These are phyloP conservation scores for Conus ventricosus DNA, from an alignment of 1,140 invertebrate species.

Conservation along the genomic window DNA sequence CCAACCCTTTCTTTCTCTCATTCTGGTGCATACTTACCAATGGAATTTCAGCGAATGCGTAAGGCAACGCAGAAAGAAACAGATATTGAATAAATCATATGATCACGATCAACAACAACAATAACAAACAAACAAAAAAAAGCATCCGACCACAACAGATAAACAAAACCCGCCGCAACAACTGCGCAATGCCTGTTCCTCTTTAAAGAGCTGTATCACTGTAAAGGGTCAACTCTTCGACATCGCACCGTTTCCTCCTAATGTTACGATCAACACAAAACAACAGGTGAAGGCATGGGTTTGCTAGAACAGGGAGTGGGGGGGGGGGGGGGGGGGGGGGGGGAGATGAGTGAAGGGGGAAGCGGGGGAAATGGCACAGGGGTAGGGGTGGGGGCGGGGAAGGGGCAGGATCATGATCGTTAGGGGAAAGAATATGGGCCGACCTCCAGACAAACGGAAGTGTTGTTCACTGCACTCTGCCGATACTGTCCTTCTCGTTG, in stretches of 20 bases:
- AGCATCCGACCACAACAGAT: background rate
- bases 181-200: background rate
- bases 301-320: background rate
- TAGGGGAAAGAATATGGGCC: background rate
- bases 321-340: background rate
- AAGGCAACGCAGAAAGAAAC: too few relatives aligned
- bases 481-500: too few relatives aligned
- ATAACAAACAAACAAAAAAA: background rate
- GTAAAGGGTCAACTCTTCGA: background rate
- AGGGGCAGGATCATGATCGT: background rate
- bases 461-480: too few relatives aligned
- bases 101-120: background rate
- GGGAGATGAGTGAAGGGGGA: background rate
- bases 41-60: too few relatives aligned
- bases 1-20: too few relatives aligned
- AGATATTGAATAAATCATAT: too few relatives aligned
- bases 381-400: background rate
- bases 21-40: too few relatives aligned
- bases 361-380: background rate
- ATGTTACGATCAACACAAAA: background rate
- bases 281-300: background rate
- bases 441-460: background rate
- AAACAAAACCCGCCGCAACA: background rate
- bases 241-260: background rate
- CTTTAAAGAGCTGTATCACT: conserved; percentile 5